Conservation (phyloP, 2,797 vertebrate genomes). For the Arremon brunneinucha region DNA sequence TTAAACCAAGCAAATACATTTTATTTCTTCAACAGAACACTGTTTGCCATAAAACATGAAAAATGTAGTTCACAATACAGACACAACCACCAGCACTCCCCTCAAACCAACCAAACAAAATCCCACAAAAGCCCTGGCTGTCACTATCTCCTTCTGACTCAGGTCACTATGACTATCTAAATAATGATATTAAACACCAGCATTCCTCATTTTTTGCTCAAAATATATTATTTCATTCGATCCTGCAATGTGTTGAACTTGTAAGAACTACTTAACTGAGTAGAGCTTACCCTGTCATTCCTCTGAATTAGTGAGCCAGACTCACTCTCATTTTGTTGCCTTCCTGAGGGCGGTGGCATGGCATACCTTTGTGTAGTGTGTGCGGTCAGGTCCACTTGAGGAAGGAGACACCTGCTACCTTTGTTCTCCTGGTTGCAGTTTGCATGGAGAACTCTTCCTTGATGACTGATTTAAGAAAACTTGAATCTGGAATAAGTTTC, state of each 20-base stretch:
- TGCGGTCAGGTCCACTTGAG: neutral
- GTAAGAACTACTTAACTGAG: neutral
- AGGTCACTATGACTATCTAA: neutral
- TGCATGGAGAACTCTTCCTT: neutral
- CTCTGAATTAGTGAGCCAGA: neutral
- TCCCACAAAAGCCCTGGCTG: neutral
- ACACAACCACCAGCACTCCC: no score
- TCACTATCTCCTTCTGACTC: neutral
- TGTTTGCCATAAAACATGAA: neutral
- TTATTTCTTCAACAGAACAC: neutral
- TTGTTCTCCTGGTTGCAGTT: neutral
- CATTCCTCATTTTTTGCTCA: neutral
- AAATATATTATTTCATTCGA: neutral
- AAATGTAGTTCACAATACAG: neutral
- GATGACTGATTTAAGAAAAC: neutral
- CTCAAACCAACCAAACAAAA: neutral
- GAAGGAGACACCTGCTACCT: neutral
- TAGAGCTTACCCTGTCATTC: neutral
- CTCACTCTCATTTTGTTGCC: accelerated
- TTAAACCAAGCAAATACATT: neutral
- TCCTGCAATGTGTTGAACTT: neutral
- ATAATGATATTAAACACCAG: neutral
- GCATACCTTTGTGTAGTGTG: neutral
- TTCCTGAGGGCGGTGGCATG: accelerated
- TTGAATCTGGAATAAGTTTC: neutral